phyloP scores from a whole-genome alignment of 2,113 vertebrate species.

The Marcusenius ussheri region DNA sequence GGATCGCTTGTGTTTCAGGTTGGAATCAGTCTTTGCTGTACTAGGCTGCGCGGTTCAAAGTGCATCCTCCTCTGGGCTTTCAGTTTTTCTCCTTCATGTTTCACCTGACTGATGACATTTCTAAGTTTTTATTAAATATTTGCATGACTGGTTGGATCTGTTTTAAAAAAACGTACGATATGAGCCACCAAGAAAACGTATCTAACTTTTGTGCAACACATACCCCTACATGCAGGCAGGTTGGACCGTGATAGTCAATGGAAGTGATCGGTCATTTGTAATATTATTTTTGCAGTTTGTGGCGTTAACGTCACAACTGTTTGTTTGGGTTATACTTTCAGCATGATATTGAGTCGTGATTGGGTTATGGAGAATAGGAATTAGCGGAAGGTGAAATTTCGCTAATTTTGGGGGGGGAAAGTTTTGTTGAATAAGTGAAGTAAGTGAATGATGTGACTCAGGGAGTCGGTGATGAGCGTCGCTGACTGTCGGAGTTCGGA shows the following conservation, averaged over 20 bases:
- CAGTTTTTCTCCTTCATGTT: neutral
- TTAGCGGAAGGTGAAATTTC: neutral
- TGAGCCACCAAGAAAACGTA: neutral
- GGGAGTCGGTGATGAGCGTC: neutral
- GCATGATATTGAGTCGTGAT: neutral
- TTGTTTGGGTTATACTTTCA: neutral
- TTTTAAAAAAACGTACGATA: neutral
- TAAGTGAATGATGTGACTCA: neutral
- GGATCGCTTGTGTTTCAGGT: slow-evolving; percentile 75
- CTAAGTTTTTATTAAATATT: neutral
- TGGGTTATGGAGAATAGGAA: neutral
- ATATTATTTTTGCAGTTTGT: neutral
- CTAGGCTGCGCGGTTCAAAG: neutral
- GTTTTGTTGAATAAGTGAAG: neutral
- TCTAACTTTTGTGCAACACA: neutral
- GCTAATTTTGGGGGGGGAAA: neutral
- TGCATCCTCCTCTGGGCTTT: neutral
- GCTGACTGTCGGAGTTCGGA: neutral
- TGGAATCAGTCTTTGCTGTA: slow-evolving; percentile 41
- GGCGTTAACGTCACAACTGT: neutral
- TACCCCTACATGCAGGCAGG: neutral
- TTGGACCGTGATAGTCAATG: neutral
- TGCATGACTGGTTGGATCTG: neutral
- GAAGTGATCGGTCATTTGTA: neutral
- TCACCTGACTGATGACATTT: neutral